Base-by-base conservation (phyloP, 64 coral and sea anemone species). In the Pachyseris speciosa region DNA sequence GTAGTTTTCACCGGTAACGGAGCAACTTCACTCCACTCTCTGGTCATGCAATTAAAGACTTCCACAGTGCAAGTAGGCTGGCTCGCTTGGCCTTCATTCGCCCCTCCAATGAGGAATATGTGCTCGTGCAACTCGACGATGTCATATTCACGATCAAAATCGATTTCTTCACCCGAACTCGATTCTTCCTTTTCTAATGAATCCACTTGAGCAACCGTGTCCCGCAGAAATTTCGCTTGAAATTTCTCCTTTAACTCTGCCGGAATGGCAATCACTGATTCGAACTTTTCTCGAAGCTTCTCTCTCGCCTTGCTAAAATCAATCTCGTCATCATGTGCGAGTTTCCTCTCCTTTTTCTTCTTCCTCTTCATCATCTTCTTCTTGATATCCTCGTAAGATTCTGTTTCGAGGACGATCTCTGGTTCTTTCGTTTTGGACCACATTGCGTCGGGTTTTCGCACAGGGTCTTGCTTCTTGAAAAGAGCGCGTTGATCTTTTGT, bases 171-270 rank as follows among this genome's bases (percentile, higher is more conserved):
- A 24, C 80, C 84, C 65, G 84, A 74, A 47, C 57, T 84, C n/a
- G 74, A 19, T 12, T 80, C 36, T 86, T 95, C 94, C 30, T 43
- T 43, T 33, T 95, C 89, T 55, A 61, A 76, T 68, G 74, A 25
- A 32, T 86, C 63, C 6, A 67, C 63, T 68, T 49, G n/a, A 34
- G 57, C 74, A 75, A 75, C 85, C 43, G 85, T 74, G 49, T 89
- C 91, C 75, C 61, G 52, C 44, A 86, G 71, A 67, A 86, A 94
- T 45, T 86, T 98, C n/a, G 95, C 75, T 45, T 91, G 92, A 36
- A 98, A 64, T 70, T 98, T 98, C 32, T 94, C 92, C 41, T 94
- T 98, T 11, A 98, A 64, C 77, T 94, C 92, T 39, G 47, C 19
- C 0, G 92, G 78, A 71, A 91, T 33, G 41, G 90, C 72, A 11